Evolutionary conservation across 2,113 vertebrate genomes (phyloP).

Genomic region (Dascyllus trimaculatus): DNA sequence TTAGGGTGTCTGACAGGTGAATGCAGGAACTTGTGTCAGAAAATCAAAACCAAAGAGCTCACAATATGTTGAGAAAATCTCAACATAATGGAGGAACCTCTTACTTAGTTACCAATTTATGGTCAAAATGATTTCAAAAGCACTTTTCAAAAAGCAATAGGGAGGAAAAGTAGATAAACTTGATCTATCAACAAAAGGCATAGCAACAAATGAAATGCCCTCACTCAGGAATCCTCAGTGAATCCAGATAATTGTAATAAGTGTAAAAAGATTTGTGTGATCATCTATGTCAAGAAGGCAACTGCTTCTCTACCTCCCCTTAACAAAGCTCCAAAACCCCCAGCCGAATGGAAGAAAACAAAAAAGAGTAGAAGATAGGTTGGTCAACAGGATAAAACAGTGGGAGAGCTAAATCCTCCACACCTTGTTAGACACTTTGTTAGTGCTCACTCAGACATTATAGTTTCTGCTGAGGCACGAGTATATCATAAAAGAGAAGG

Average conservation of each 20-base stretch:
- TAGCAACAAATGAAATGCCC: background rate
- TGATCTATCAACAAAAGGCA: constrained; percentile 4
- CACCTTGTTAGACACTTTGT: constrained; percentile 68
- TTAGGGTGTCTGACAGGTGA: constrained; percentile 2
- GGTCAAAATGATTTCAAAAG: constrained; percentile 3
- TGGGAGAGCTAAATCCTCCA: constrained; percentile 30
- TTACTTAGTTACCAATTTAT: background rate
- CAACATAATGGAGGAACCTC: background rate
- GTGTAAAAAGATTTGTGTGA: constrained; percentile 23
- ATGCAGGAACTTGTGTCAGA: background rate
- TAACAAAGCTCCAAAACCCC: constrained; percentile 10
- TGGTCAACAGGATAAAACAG: constrained; percentile 55
- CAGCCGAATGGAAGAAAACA: constrained; percentile 17
- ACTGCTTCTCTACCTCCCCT: background rate
- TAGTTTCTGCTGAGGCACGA: constrained; percentile 39
- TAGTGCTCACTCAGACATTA: constrained; percentile 61
- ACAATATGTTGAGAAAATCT: background rate
- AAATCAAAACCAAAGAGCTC: background rate
- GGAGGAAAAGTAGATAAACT: background rate
- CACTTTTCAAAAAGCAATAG: background rate
- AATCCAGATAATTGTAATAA: constrained; percentile 34
- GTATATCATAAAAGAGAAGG: constrained; percentile 16
- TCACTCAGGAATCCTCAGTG: background rate
- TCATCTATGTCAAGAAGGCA: constrained; percentile 45
- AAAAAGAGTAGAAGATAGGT: constrained; percentile 19